Base-by-base conservation (phyloP, 1,140 invertebrate species). In the Psix sp. region DNA sequence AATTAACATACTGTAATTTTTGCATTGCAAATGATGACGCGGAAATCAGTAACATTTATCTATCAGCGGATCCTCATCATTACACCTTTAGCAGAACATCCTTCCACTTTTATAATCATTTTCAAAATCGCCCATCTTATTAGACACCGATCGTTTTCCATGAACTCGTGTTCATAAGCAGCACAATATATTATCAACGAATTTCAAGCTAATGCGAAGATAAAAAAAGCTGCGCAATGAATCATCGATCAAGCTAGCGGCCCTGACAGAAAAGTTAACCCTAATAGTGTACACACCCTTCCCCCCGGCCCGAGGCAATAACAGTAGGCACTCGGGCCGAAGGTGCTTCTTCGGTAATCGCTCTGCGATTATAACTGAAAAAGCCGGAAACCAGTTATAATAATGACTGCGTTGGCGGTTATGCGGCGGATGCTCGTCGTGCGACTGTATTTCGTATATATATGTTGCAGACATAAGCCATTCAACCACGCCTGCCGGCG, bases 331-430 rank as follows among this genome's bases (percentile, higher is more conserved):
- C 66, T 77, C 82, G 77, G 74, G 74, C 82, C 78, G 76, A 81
- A 81, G 81, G 84, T 79, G 83, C 79, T 82, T 81, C 83, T 86
- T 81, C 75, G 80, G 81, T 85, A 86, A 86, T 86, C 76, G 80
- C 46, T 60, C 49, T 67, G 48, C 80, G 82, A 86, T 85, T 86
- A 87, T 86, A 83, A 85, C 83, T 80, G 80, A 87, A 85, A 86
- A 87, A 84, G 82, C 84, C 84, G 84, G 84, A 86, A 86, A 87
- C 81, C 84, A 87, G 82, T 87, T 86, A 85, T 83, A 75, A 76
- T 74, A 77, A 76, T 67, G 39, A 46, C 57, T 60, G 76, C 71
- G 66, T 63, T 63, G 57, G 66, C 71, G 54, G 74, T 70, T 67
- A 59, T 63, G 43, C 52, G 54, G 59, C 65, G 65, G 54, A 66